Base-by-base conservation (phyloP, 2,888 invertebrate genomes). In the Theretra japonica region DNA sequence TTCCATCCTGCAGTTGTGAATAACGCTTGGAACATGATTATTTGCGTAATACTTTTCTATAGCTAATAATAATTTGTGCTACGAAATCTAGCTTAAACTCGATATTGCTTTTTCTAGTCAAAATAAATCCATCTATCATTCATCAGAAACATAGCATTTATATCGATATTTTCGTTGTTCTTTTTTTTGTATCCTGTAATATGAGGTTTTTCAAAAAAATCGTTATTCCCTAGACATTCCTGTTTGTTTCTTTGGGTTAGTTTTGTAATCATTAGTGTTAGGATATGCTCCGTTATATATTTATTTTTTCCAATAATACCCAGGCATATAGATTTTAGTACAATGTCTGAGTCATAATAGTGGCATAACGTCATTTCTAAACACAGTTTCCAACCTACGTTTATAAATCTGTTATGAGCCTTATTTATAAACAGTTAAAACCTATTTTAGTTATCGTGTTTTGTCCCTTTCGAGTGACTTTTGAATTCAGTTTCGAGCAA, bases 91-190 rank as follows among this genome's bases (percentile, higher is more conserved):
- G 69, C 70, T 57, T 69, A 71, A 75, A 78, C 75, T 77, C 75
- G 71, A 74, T 50, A 69, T 53, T 69, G 72, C 74, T 76, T 74
- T 76, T 56, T 79, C 78, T 79, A 79, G 78, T 79, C 78, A 79
- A 71, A 21, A 65, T 65, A 65, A 41, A 48, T 65, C 25, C 50
- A 69, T 69, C 30, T 23, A 48, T 65, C 65, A 65, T 65, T 65
- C 21, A 48, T 17, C 23, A 65, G 17, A 59, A 33, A 59, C 23
- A 41, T 48, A 65, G 65, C 65, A 65, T 65, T 53, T 70, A 68
- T 71, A 53, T 59, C 19, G 23, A 23, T 68, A 68, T 62, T 65
- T 17, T 41, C 41, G 21, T 62, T 41, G 33, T 21, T 17, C n/a
- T n/a, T 65, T 2, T 62, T 65, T 41, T 41, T 21, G 41, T 33